Base-by-base conservation (phyloP, 2,797 vertebrate genomes). In the Sebastes diploproa region DNA sequence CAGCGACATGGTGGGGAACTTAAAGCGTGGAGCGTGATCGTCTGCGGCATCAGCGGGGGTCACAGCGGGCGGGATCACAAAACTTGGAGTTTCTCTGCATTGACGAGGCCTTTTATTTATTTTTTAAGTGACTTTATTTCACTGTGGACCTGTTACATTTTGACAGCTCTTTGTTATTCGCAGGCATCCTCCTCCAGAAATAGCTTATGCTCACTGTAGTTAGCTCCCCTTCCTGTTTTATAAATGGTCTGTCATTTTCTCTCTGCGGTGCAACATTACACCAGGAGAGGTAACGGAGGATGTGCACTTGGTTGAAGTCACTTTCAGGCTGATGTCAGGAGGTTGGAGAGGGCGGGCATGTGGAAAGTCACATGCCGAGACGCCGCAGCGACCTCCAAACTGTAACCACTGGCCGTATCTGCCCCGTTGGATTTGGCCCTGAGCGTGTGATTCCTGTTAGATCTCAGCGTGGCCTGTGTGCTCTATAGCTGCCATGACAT, bases 181-280 rank as follows among this genome's bases (percentile, higher is more conserved):
- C 86, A 86, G 81, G 92, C 90, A 86, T 92, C 91, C 90, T 90
- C 80, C 80, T 89, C 85, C 90, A 91, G 89, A 88, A 94, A 92
- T 90, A 93, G 89, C 87, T 88, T 70, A 30, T 87, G 88, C 87
- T 89, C 84, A 81, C 87, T 87, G 85, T 86, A 77, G 90, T 94
- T 91, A 88, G 86, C 87, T 93, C 74, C 75, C 72, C 84, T 87
- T 92, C 82, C 90, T 93, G 88, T 90, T 92, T 90, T 91, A 89
- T 92, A 91, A 90, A 92, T 89, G 86, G 80, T 85, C 86, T 84
- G 90, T 92, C 87, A 81, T 92, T 91, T 82, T 88, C 81, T 87
- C 86, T 86, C 81, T 46, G 88, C 61, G 78, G 73, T 86, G 87
- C 73, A 80, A 82, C 84, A 82, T 85, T 88, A 86, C 86, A 87